phyloP scores from a whole-genome alignment of 1,140 invertebrate genomes.

The Drosophila grimshawi region DNA sequence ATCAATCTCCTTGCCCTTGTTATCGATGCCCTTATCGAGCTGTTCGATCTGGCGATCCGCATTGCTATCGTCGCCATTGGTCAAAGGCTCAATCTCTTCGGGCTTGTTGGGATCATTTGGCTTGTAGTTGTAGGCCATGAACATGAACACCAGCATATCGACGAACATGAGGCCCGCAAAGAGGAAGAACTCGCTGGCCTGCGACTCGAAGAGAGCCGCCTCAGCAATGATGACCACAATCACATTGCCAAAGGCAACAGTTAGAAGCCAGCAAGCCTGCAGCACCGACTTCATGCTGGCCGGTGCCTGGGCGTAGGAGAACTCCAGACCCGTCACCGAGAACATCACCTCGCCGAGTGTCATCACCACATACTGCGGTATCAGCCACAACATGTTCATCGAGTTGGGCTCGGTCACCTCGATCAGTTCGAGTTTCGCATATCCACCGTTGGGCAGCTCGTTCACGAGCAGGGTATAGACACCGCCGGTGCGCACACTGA shows the following conservation, averaged over 20 bases:
- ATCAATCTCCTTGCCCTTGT: slow-evolving; percentile 57
- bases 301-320: slow-evolving; percentile 96
- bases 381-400: slow-evolving; percentile 92
- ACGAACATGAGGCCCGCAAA: slow-evolving; percentile 94
- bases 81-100: slow-evolving; percentile 57
- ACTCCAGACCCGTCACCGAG: slow-evolving; percentile 95
- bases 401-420: slow-evolving; percentile 88
- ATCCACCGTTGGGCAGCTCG: slow-evolving; percentile 13
- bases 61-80: slow-evolving; percentile 16
- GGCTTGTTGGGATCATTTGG: slow-evolving; percentile 64
- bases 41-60: slow-evolving; percentile 32
- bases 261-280: slow-evolving; percentile 95
- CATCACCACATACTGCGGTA: slow-evolving; percentile 95
- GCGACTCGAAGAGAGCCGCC: slow-evolving; percentile 74
- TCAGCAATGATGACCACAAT: slow-evolving; percentile 93
- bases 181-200: slow-evolving; percentile 92
- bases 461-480: slow-evolving; percentile 86
- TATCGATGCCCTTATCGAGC: slow-evolving; percentile 61
- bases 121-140: slow-evolving; percentile 90
- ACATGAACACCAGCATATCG: slow-evolving; percentile 92
- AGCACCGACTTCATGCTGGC: slow-evolving; percentile 95
- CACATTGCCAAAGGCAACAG: slow-evolving; percentile 95
- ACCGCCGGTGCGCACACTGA: slow-evolving; percentile 85
- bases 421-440: not conserved
- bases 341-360: slow-evolving; percentile 94